Base-by-base conservation (phyloP, 2,113 vertebrate species). In the Pelodiscus sinensis region DNA sequence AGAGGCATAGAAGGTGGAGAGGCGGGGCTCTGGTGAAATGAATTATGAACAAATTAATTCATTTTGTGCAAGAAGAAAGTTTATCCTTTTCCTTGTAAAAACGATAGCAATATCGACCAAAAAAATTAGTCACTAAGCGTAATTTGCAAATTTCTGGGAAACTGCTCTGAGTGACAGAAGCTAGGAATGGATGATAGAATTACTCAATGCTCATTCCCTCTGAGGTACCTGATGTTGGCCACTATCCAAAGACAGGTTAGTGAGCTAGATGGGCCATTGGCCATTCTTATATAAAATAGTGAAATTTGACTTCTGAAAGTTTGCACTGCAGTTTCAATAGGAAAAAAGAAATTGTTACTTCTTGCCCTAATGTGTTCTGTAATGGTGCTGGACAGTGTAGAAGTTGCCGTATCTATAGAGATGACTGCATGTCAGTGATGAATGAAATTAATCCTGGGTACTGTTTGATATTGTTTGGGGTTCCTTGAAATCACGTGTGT, bases 321-420 rank as follows among this genome's bases (percentile, higher is more conserved):
- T 94, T 79, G 80, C 57, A 8, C 16, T 89, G 27, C 29, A 56
- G 0, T 35, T 24, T 87, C 56, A 35, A 0, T n/a, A 16, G 55
- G 51, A 44, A 44, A 44, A 50, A 86, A 82, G 5, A 75, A 38
- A 88, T 16, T 27, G 7, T 8, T 12, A 12, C 86, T 55, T 16
- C 6, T 0, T 71, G 19, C n/a, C 16, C 68, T 71, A 38, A 75
- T 75, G 4, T 2, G 60, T 24, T 62, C 21, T 3, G 0, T 60
- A 1, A 24, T 81, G 19, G 54, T 79, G 55, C 29, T 51, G 3
- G 3, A 73, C 18, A 18, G 52, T 54, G 8, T 71, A 38, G 65
- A 35, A 84, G 55, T 77, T 56, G 44, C 60, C 73, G 4, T 7
- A 1, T 22, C 3, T 77, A 62, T 1, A 11, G 62, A 65, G 8